Conservation (phyloP, 2,888 invertebrate species). For the Anoplius nigerrimus region DNA sequence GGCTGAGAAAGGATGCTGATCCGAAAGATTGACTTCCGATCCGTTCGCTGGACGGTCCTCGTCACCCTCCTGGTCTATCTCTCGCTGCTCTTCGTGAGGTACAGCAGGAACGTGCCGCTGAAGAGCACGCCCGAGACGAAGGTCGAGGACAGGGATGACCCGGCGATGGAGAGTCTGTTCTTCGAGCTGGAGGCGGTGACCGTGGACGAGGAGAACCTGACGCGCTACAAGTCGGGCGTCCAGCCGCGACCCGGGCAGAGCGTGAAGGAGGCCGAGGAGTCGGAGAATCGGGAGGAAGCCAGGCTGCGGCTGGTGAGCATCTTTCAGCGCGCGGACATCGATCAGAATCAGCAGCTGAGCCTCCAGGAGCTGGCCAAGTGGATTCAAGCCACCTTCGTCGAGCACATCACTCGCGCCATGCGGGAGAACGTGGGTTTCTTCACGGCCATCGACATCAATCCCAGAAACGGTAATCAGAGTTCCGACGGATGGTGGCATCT, state of each 20-base stretch:
- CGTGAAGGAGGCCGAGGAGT: constrained; percentile 39
- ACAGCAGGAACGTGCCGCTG: constrained; percentile 61
- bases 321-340: constrained; percentile 79
- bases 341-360: constrained; percentile 78
- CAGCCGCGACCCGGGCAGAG: constrained; percentile 41
- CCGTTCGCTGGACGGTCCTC: constrained; percentile 65
- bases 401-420: constrained; percentile 82
- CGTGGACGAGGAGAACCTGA: constrained; percentile 31
- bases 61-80: constrained; percentile 66
- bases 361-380: constrained; percentile 81
- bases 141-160: constrained; percentile 29
- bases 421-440: constrained; percentile 82
- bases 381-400: constrained; percentile 82
- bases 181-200: constrained; percentile 62
- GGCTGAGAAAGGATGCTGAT: constrained; percentile 28
- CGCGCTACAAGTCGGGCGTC: constrained; percentile 32
- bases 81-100: constrained; percentile 63
- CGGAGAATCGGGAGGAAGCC: constrained; percentile 55
- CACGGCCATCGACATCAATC: constrained; percentile 81
- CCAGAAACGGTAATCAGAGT: constrained; percentile 80
- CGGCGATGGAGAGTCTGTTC: constrained; percentile 59
- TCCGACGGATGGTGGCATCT: too few species aligned
- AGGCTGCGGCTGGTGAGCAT: constrained; percentile 62
- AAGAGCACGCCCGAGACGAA: constrained; percentile 50
- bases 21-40: constrained; percentile 41